Evolutionary conservation across 2,113 vertebrate species (phyloP).

Genomic region (Oostethus manadensis): DNA sequence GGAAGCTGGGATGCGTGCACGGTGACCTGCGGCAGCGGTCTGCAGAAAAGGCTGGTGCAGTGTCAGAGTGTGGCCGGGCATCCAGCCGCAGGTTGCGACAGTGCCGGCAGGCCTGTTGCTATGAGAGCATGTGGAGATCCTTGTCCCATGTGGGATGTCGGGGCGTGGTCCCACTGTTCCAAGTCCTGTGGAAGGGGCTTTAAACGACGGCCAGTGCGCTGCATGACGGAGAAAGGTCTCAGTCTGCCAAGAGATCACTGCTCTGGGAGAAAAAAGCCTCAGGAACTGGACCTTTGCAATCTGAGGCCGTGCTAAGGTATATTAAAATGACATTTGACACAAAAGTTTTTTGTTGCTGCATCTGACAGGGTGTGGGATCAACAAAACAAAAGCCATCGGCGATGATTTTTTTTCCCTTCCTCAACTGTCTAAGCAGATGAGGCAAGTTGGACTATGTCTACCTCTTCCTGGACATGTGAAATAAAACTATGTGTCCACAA

Average conservation of each 20-base stretch:
- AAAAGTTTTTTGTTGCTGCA: constrained; percentile 2
- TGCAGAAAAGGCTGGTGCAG: constrained; percentile 84
- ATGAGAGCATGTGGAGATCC: constrained; percentile 82
- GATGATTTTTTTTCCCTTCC: constrained; percentile 8
- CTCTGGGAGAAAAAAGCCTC: constrained; percentile 83
- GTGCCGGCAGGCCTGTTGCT: constrained; percentile 72
- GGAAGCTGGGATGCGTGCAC: constrained; percentile 86
- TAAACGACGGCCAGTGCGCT: constrained; percentile 83
- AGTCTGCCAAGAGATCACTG: constrained; percentile 84
- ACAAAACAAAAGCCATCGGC: constrained; percentile 3
- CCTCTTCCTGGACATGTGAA: constrained; percentile 38
- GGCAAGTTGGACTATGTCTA: constrained; percentile 41
- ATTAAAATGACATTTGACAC: constrained; percentile 10
- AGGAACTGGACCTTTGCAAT: constrained; percentile 96
- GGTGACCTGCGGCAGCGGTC: constrained; percentile 78
- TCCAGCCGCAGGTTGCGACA: constrained; percentile 73
- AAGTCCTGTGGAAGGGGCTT: constrained; percentile 93
- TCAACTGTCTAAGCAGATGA: constrained; percentile 32
- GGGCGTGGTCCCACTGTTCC: constrained; percentile 88
- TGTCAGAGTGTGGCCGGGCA: constrained; percentile 76
- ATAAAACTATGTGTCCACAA: constrained; percentile 16
- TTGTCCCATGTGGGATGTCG: constrained; percentile 83
- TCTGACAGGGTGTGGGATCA: constrained; percentile 4
- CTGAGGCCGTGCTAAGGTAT: constrained; percentile 78
- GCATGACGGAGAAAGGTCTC: constrained; percentile 66